A percentile compares a stretch with the other conserved stretches of the same genome.
phyloP scores from a whole-genome alignment of 2,113 vertebrate genomes.

The Coreoperca whiteheadi region DNA sequence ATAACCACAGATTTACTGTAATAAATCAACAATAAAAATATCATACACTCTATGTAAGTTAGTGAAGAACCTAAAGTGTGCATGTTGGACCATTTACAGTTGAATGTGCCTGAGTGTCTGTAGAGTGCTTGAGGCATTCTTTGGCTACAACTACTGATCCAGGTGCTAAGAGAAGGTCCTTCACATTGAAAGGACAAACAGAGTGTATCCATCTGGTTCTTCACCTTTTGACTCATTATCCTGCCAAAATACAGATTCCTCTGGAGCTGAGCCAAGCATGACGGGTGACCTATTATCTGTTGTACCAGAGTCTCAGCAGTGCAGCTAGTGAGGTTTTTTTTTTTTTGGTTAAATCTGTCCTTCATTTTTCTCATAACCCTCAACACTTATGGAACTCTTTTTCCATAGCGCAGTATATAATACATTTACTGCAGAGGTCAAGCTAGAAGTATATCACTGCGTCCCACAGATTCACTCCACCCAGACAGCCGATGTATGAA shows the following conservation, averaged over 20 bases:
- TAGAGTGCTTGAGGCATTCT: slow-evolving; percentile 33
- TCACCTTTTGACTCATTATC: slow-evolving; percentile 66
- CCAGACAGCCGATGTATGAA: slow-evolving; percentile 53
- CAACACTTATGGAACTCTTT: slow-evolving; percentile 19
- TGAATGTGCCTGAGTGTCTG: background rate
- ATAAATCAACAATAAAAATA: no score
- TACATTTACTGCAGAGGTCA: slow-evolving; percentile 55
- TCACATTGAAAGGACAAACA: slow-evolving; percentile 58
- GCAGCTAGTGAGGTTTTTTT: background rate
- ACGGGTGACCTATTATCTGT: slow-evolving; percentile 39
- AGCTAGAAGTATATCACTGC: slow-evolving; percentile 38
- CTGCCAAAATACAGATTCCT: slow-evolving; percentile 55
- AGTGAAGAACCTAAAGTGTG: background rate
- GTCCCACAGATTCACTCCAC: slow-evolving; percentile 47
- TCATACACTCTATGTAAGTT: background rate
- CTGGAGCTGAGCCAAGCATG: slow-evolving; percentile 52
- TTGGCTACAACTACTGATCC: slow-evolving; percentile 9
- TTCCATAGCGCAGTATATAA: background rate
- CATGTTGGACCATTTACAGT: slow-evolving; percentile 9
- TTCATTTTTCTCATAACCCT: slow-evolving; percentile 44
- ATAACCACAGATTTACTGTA: no score
- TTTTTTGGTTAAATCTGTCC: slow-evolving; percentile 22
- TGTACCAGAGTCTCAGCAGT: slow-evolving; percentile 23
- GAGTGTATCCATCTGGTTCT: slow-evolving; percentile 64
- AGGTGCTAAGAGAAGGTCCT: slow-evolving; percentile 47